Conservation (phyloP, 2,797 vertebrate species). For the Cryptoblepharus egeriae region DNA sequence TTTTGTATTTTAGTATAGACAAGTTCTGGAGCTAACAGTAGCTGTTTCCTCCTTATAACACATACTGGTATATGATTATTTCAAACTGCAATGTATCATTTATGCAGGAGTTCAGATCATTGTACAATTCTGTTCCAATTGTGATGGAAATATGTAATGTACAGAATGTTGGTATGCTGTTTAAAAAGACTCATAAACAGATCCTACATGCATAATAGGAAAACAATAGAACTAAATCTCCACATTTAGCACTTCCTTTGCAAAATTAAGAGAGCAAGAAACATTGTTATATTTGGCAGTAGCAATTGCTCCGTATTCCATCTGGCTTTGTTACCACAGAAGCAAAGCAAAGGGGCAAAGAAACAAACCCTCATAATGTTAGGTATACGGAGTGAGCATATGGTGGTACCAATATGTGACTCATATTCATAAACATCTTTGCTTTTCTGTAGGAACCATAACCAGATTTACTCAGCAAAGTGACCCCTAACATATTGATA, state of each 20-base stretch:
- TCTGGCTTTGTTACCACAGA: conserved; percentile 32
- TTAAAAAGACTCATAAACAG: too few relatives aligned
- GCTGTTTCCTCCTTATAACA: not conserved
- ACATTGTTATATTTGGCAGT: conserved; percentile 1
- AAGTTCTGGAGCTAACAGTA: not conserved
- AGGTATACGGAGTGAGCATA: conserved; percentile 37
- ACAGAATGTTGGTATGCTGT: too few relatives aligned
- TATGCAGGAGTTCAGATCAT: too few relatives aligned
- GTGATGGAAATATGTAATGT: too few relatives aligned
- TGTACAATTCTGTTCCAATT: too few relatives aligned
- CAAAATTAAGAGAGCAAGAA: conserved; percentile 45
- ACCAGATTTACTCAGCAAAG: not conserved
- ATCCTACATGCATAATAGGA: not conserved
- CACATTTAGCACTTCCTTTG: not conserved
- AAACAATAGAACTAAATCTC: not conserved
- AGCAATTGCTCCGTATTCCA: not conserved
- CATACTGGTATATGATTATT: not conserved
- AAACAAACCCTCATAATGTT: conserved; percentile 17
- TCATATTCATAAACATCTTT: conserved; percentile 8
- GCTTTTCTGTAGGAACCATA: conserved; percentile 27
- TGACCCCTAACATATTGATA: conserved; percentile 15
- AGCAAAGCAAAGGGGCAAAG: conserved; percentile 35
- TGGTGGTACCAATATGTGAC: conserved; percentile 10
- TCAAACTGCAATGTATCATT: too few relatives aligned
- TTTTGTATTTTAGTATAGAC: not conserved